phyloP scores from a whole-genome alignment of 2,113 vertebrate species.

The Sprattus sprattus region DNA sequence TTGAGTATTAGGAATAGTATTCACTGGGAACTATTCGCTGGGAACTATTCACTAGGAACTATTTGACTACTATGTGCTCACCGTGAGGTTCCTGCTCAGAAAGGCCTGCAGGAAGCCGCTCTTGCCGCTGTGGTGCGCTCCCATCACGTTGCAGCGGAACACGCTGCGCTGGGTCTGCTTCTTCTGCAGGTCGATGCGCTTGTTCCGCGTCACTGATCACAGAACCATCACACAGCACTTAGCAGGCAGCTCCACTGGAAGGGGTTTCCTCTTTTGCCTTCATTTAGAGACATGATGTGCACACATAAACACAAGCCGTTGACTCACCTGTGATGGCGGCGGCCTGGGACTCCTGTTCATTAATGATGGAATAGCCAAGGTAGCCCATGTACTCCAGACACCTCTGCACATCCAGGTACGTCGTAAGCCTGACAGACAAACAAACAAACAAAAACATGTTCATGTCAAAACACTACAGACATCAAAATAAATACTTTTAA shows the following conservation, averaged over 20 bases:
- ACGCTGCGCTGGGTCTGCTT: conserved; percentile 97
- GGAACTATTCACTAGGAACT: no score
- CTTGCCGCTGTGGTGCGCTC: conserved; percentile 86
- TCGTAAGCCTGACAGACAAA: conserved; percentile 81
- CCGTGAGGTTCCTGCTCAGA: conserved; percentile 86
- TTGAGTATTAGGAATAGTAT: no score
- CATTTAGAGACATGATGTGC: background rate
- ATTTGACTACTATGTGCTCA: conserved; percentile 55
- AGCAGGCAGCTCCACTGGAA: background rate
- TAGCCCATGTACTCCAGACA: conserved; percentile 96
- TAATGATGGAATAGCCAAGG: conserved; percentile 94
- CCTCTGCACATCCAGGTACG: conserved; percentile 93
- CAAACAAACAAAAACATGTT: background rate
- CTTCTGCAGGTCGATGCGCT: conserved; percentile 97
- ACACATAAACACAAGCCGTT: no score
- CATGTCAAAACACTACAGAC: background rate
- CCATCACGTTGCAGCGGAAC: conserved; percentile 92
- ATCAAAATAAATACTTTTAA: background rate
- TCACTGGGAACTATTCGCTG: no score
- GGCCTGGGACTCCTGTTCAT: conserved; percentile 94
- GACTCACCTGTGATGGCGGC: conserved; percentile 88
- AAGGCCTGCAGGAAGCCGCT: conserved; percentile 90
- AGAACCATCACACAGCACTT: background rate
- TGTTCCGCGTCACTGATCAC: conserved; percentile 89
- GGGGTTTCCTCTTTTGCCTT: background rate